A percentile compares a stretch with the other conserved stretches of the same genome.
These are phyloP conservation scores for Eupleurogrammus muticus DNA, from an alignment of 2,797 vertebrate genomes.

Conservation along the genomic window DNA sequence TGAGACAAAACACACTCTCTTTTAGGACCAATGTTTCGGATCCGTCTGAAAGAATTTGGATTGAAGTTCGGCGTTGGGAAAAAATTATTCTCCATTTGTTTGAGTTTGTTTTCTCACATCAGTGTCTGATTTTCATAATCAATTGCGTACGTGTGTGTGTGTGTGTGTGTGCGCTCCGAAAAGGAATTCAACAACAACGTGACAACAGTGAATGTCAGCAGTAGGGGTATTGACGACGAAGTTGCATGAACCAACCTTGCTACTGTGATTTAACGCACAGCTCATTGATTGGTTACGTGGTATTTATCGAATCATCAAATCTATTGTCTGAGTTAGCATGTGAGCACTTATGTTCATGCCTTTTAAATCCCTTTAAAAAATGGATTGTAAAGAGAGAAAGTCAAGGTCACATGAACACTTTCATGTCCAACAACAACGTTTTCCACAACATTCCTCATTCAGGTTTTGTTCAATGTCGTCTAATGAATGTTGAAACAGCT, in stretches of 20 bases:
- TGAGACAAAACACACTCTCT: no score
- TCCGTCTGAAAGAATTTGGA: no score
- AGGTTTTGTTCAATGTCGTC: slow-evolving; percentile 4
- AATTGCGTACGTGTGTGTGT: neutral
- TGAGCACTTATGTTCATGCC: no score
- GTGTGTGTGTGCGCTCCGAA: neutral
- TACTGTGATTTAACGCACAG: no score
- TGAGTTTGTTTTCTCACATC: neutral
- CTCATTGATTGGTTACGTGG: no score
- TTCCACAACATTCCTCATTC: neutral
- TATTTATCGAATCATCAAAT: no score
- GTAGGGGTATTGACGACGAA: neutral
- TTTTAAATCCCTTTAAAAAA: neutral
- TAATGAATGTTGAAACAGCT: neutral
- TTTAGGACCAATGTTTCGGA: neutral
- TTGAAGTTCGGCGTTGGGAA: neutral
- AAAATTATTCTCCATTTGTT: neutral
- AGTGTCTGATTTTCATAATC: slow-evolving; percentile 1
- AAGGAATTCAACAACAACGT: neutral
- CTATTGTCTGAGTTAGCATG: no score
- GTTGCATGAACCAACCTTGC: neutral
- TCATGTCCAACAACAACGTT: neutral
- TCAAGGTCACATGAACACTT: neutral
- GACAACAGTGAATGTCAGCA: neutral
- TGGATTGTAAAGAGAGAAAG: neutral